Base-by-base conservation (phyloP, 1,140 invertebrate genomes). In the Riptortus pedestris region DNA sequence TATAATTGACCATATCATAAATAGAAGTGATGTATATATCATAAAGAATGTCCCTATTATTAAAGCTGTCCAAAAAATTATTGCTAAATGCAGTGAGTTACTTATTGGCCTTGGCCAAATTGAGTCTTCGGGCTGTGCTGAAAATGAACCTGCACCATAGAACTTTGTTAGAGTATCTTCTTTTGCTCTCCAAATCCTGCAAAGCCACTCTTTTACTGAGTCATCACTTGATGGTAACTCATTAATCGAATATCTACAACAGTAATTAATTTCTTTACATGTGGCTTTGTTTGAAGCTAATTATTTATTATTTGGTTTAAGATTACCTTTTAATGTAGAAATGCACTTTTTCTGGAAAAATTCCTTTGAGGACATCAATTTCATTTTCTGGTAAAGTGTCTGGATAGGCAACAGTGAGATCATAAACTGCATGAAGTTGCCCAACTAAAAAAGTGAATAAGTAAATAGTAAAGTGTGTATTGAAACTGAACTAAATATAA, bases 341-440 rank as follows among this genome's bases (percentile, higher is more conserved):
- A 71, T 88, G 83, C 16, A 91, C 83, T 69, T 85, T 79, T 68
- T 79, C 79, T 0, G 90, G 88, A 66, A 88, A 80, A 51, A 76
- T 78, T 45, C 88, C 88, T 29, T 74, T 74, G 45, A 90, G 68
- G 62, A 76, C 72, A 67, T 87, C 82, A 61, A 81, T 69, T 72
- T 90, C 87, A 38, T 79, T 83, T 70, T 86, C 83, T 0, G 86
- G 83, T 18, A 87, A 77, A 11, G 71, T 75, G 51, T 83, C 83
- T 3, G 83, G 82, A 73, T 91, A 92, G 0, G 80, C 85, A 5
- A 92, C 78, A 0, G 87, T 89, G 60, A 90, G 74, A 74, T 91
- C 88, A 71, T 92, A 92, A 24, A 92, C 78, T 0, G 87, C 83
- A 62, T 83, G 78, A 47, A 91, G 73, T 33, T 82, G 82, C 4